Conservation (phyloP, 2,888 invertebrate genomes). For the Melanargia galathea region DNA sequence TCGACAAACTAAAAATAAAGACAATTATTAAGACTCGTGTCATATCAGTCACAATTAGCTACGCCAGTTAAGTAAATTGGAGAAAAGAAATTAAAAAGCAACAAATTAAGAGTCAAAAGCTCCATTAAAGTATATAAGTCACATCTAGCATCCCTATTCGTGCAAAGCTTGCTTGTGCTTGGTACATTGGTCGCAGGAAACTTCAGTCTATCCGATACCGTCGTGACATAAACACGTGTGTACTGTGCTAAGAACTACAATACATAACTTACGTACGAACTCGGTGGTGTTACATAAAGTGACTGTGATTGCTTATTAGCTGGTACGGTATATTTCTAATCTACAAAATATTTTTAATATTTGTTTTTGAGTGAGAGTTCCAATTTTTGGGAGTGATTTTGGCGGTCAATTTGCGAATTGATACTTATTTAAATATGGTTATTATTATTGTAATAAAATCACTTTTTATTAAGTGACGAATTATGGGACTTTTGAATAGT, state of each 20-base stretch:
- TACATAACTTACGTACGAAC: slow-evolving; percentile 12
- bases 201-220: slow-evolving; percentile 20
- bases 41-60: background rate
- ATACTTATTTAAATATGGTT: background rate
- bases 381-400: background rate
- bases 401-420: slow-evolving; percentile 1
- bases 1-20: too few relatives aligned
- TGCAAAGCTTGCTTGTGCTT: slow-evolving; percentile 1
- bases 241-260: background rate
- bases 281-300: slow-evolving; percentile 10
- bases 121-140: slow-evolving; percentile 12
- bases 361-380: slow-evolving; percentile 4
- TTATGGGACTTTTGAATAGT: too few relatives aligned
- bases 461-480: too few relatives aligned
- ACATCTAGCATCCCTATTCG: slow-evolving; percentile 4
- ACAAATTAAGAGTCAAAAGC: slow-evolving; percentile 8
- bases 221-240: slow-evolving; percentile 3
- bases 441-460: background rate
- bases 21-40: background rate
- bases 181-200: slow-evolving; percentile 4
- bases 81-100: background rate
- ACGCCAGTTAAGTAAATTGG: slow-evolving; percentile 9
- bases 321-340: slow-evolving; percentile 21
- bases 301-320: slow-evolving; percentile 18
- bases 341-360: background rate